Percentiles rank a stretch among this genome's conserved stretches.
phyloP scores from a whole-genome alignment of 2,888 invertebrate species.

The Eupithecia subfuscata region DNA sequence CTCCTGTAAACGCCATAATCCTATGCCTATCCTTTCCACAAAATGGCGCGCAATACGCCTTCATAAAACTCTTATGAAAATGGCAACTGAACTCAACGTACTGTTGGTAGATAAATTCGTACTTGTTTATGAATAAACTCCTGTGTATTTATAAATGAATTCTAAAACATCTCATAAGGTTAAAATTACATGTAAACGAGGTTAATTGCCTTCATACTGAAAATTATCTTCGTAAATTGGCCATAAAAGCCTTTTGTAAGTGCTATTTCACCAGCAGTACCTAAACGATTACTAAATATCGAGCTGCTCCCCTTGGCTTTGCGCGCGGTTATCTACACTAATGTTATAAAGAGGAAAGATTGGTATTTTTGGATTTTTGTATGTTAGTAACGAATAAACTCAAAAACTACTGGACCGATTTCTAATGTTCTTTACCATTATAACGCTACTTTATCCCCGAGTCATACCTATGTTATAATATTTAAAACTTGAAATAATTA shows the following conservation, averaged over 20 bases:
- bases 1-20: too few relatives aligned
- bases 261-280: not conserved
- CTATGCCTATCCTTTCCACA: too few relatives aligned
- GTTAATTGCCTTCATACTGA: slow-evolving; percentile 12
- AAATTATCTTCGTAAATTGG: slow-evolving; percentile 16
- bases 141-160: not conserved
- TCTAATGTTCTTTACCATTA: too few relatives aligned
- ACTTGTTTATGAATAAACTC: not conserved
- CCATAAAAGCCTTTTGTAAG: slow-evolving; percentile 20
- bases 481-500: too few relatives aligned
- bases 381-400: too few relatives aligned
- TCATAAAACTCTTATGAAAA: not conserved
- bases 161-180: not conserved
- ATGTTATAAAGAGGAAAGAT: too few relatives aligned
- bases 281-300: not conserved
- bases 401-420: too few relatives aligned
- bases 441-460: too few relatives aligned
- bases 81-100: not conserved
- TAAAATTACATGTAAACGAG: slow-evolving; percentile 17
- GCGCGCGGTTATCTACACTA: not conserved
- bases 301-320: not conserved
- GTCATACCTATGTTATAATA: too few relatives aligned
- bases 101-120: not conserved
- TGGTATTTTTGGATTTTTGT: too few relatives aligned
- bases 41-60: not conserved